Evolutionary conservation across 2,113 vertebrate genomes (phyloP), one percentile per base, ranked within the genome.

Genomic region (Macquaria ambigua): DNA sequence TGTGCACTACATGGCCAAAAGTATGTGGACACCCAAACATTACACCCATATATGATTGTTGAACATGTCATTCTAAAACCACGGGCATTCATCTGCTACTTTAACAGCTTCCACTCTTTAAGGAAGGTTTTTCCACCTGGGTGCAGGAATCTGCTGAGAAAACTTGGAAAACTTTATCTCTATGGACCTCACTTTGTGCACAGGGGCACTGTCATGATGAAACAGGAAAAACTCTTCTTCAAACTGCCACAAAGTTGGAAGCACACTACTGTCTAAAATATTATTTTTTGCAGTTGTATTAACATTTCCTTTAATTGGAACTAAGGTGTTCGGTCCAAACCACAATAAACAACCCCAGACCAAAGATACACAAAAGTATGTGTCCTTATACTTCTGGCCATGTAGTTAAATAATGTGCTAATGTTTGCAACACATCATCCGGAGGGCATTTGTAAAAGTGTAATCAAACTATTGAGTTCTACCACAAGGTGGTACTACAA

Each of bases 401-500:
- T 75, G 28, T 21, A 3, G 31, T 43, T 0, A 72, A 55, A 12
- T 23, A 46, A 63, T 12, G 15, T 37, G 6, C 41, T 16, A 5
- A 14, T 53, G 23, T 48, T 41, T 34, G 25, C 37, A 55, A 23
- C 61, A 55, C 16, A 43, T 43, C 46, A n/a, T 11, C 11, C 41
- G 34, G 25, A 3, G 2, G 10, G 20, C 8, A 10, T 41, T 67
- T 67, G 10, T 46, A 46, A 59, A 77, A 12, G 28, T 71, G 46
- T 41, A 25, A 62, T 53, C 9, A 63, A 70, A 25, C 18, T 69
- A 23, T 34, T 37, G 3, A 73, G n/a, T 72, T 79, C 52, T 14
- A 74, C 87, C 93, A 92, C 90, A 81, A 81, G 92, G 71, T 81
- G 90, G 82, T 88, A 61, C 62, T 77, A 63, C 58, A 84, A 41